Evolutionary conservation across 2,113 vertebrate species (phyloP).

Genomic region (Bos javanicus): DNA sequence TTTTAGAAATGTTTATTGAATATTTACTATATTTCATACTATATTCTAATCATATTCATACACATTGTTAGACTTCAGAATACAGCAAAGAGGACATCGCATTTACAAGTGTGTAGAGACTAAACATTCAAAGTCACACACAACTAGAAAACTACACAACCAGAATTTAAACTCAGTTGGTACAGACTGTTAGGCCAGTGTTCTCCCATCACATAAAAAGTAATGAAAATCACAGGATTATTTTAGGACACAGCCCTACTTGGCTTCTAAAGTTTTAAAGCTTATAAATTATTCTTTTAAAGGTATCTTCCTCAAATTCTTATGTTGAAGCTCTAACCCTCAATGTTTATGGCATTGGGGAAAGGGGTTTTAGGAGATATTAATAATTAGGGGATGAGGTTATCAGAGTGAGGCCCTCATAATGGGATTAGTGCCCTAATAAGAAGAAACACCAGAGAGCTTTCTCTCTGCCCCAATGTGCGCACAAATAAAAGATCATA

Average conservation of each 20-base stretch:
- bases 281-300: neutral
- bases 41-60: neutral
- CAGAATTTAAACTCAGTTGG: neutral
- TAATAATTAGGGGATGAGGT: neutral
- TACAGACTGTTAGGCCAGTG: neutral
- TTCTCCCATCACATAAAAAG: neutral
- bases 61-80: neutral
- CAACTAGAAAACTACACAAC: neutral
- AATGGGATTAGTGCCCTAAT: neutral
- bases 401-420: too few species aligned
- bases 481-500: neutral
- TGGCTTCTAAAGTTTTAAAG: neutral
- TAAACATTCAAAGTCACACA: neutral
- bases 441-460: neutral
- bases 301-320: neutral
- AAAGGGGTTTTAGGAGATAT: neutral
- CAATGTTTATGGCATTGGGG: neutral
- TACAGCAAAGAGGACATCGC: neutral
- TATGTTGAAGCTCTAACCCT: neutral
- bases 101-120: neutral
- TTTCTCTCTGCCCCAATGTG: neutral
- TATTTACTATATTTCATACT: neutral
- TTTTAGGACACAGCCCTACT: neutral
- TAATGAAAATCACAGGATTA: neutral
- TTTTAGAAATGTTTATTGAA: neutral